These are phyloP conservation scores for Actenoides lindsayi DNA, from an alignment of 2,113 vertebrate genomes.

Conservation along the genomic window DNA sequence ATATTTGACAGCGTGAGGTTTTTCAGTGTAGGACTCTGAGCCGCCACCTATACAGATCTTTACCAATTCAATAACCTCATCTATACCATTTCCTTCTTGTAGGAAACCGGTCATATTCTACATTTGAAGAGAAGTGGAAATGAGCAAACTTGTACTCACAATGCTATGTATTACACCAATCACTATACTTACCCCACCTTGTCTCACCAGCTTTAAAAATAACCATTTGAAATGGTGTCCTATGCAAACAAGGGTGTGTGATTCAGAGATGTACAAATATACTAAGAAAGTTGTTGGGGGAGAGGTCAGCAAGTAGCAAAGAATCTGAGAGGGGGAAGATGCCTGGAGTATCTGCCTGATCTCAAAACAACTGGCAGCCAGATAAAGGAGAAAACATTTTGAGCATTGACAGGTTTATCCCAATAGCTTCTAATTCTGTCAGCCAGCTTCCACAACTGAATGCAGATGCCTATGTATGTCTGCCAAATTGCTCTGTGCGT, in stretches of 20 bases:
- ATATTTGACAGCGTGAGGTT: not conserved
- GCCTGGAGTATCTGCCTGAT: not conserved
- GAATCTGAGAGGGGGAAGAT: not conserved
- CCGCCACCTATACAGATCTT: not conserved
- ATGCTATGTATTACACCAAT: rapidly evolving
- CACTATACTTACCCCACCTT: not conserved
- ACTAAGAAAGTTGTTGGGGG: not conserved
- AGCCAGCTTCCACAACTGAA: not conserved
- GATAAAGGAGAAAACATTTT: not conserved
- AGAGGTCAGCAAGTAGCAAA: not conserved
- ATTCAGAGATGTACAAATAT: not conserved
- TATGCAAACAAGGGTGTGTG: not conserved
- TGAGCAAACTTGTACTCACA: not conserved
- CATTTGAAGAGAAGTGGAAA: not conserved
- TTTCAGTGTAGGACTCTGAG: not conserved
- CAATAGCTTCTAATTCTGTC: not conserved
- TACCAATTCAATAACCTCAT: not conserved
- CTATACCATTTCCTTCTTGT: not conserved
- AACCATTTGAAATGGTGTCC: not conserved
- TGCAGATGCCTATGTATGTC: not conserved
- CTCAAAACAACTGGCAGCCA: not conserved
- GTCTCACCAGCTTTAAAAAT: not conserved
- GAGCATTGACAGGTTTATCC: not conserved
- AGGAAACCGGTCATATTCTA: not conserved
- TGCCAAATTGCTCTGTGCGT: not conserved